Evolutionary conservation across 2,797 vertebrate species (phyloP), one percentile per base, ranked within the genome.

Genomic region (Psittacula echo): DNA sequence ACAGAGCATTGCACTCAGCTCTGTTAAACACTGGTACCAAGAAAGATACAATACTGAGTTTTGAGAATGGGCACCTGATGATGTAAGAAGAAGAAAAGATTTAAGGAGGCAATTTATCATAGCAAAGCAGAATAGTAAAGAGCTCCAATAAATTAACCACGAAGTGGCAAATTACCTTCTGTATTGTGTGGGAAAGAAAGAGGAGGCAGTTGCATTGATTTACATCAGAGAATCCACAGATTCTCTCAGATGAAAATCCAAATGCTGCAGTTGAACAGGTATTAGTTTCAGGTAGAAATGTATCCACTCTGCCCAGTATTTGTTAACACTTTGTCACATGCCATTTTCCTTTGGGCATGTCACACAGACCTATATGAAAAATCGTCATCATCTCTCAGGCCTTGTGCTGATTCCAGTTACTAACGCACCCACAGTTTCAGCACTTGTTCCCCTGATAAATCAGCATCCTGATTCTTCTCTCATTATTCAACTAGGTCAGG

Each of bases 21-120:
- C 45, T 54, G 39, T 30, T 70, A 83, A 84, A 34, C 19, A 9
- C 30, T 11, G 16, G 9, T 9, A 78, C 9, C 39, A 37, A 54
- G 20, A 56, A 86, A 76, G 23, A 22, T 7, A 42, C 39, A 84
- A 20, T 1, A 32, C 11, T 56, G 11, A 37, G 7, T 47, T 67
- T 62, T 41, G 29, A 82, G 44, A 79, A 85, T 3, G 6, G 32
- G 22, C 11, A 86, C 13, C 21, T 34, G 24, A 20, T 62, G 64
- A 70, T 47, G 21, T 29, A 66, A 37, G 87, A 80, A 62, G n/a
- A 87, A 71, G 50, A 70, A 29, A 87, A 70, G 26, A 78, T 84
- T 87, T 68, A 72, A 94, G 53, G 45, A 81, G 19, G 23, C 18
- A 65, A 86, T 92, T 84, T 70, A 51, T 92, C 13, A 30, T 6